Conservation (phyloP, 2,113 vertebrate genomes). For the Gobiocypris rarus region DNA sequence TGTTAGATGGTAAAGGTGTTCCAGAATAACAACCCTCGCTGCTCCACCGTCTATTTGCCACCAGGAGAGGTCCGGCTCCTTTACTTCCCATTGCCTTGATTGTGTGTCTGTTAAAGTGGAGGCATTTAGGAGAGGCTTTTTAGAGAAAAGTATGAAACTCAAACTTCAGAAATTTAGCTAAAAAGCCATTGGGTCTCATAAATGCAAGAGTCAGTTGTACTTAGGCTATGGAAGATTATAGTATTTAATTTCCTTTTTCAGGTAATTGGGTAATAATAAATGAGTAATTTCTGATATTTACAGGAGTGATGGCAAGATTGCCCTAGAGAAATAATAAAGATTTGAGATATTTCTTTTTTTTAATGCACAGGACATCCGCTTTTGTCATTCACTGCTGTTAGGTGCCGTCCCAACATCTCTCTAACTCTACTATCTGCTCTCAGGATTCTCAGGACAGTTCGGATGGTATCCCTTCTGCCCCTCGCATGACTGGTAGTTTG, state of each 20-base stretch:
- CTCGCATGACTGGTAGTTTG: slow-evolving; percentile 92
- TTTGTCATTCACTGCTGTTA: neutral
- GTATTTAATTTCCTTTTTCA: neutral
- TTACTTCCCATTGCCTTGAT: slow-evolving; percentile 71
- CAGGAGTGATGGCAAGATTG: neutral
- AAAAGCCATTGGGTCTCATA: neutral
- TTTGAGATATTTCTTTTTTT: neutral
- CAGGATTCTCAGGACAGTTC: slow-evolving; percentile 95
- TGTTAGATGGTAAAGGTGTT: slow-evolving; percentile 82
- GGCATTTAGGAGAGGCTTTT: neutral
- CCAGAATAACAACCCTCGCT: slow-evolving; percentile 81
- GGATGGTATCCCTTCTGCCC: slow-evolving; percentile 87
- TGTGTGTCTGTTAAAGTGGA: slow-evolving; percentile 58
- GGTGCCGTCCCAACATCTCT: neutral
- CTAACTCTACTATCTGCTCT: slow-evolving; percentile 1
- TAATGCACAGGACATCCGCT: neutral
- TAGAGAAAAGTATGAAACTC: neutral
- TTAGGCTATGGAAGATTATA: neutral
- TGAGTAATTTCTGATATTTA: neutral
- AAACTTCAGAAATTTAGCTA: neutral
- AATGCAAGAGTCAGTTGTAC: neutral
- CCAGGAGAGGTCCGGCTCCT: slow-evolving; percentile 80
- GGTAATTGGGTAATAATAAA: neutral
- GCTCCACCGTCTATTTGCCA: slow-evolving; percentile 77
- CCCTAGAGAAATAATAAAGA: neutral